Evolutionary conservation across 2,797 vertebrate genomes (phyloP).

Genomic region (Telmatherina bonti): DNA sequence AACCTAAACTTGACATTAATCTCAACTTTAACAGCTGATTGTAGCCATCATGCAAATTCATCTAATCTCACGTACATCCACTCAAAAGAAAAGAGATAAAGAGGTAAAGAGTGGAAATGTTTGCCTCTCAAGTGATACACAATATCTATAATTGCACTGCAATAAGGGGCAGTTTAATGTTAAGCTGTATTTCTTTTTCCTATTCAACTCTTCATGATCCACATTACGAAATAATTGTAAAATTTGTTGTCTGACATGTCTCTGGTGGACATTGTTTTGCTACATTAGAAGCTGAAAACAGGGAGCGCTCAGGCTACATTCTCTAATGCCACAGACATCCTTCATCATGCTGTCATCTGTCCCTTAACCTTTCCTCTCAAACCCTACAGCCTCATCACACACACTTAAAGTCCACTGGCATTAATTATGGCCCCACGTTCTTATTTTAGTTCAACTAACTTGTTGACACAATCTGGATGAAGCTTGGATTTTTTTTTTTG

Average conservation of each 20-base stretch:
- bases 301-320: conserved; percentile 16
- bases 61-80: neutral
- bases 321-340: conserved; percentile 49
- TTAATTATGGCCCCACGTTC: conserved; percentile 40
- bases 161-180: too few species aligned
- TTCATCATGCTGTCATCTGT: conserved; percentile 63
- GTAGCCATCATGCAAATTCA: neutral
- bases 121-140: too few species aligned
- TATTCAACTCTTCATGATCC: neutral
- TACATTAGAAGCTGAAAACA: conserved; percentile 18
- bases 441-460: conserved; percentile 25
- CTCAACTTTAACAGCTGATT: neutral
- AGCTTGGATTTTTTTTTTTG: conserved; percentile 30
- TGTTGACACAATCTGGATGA: conserved; percentile 14
- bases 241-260: conserved; percentile 2
- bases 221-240: neutral
- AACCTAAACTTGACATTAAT: conserved; percentile 11
- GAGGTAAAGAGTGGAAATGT: too few species aligned
- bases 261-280: conserved; percentile 1
- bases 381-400: conserved; percentile 28
- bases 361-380: conserved; percentile 42
- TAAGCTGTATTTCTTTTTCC: too few species aligned
- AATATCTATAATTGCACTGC: too few species aligned
- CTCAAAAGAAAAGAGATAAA: neutral
- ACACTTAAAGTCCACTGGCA: conserved; percentile 10